Evolutionary conservation across 2,113 vertebrate species (phyloP), one percentile per base, ranked within the genome.

Genomic region (Chelonoidis abingdonii): DNA sequence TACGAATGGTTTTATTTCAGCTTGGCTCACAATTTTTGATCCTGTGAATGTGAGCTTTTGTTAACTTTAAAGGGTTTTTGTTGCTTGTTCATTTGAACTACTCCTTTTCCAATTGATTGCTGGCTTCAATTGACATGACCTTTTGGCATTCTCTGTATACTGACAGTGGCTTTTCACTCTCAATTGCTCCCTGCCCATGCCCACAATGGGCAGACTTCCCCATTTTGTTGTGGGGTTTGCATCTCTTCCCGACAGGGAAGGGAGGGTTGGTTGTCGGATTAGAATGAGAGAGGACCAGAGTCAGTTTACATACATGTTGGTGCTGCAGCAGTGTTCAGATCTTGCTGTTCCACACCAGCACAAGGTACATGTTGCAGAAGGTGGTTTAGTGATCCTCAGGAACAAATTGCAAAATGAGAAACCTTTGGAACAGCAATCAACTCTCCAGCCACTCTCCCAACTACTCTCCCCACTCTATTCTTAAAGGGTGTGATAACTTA

Each of bases 371-470:
- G 69, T 92, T 96, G 93, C 62, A 90, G 96, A 91, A 90, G 86
- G 83, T 44, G n/a, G 44, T 49, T 93, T 80, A 80, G 88, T 31
- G 59, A 91, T 78, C 87, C 80, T 89, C 53, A 80, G 49, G 90
- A 81, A 93, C 53, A 91, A 21, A 84, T 91, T 89, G 93, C 22
- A 0, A 90, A 88, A 65, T 10, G 78, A 91, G 92, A 94, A 86
- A 79, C 59, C 84, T 93, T 81, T 92, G 86, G 79, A 94, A 84
- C 44, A 96, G 83, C 88, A 93, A 76, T 56, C 76, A 84, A 5
- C 94, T 90, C 96, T 44, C 95, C 93, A 95, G 89, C 95, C 93
- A 90, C 93, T 97, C 91, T 97, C 91, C 95, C 96, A 95, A 89
- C 93, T 94, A 92, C 93, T 87, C 93, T 95, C 59, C 72, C 89